Base-by-base conservation (phyloP, 1,140 invertebrate genomes). In the Drosophila cardini region DNA sequence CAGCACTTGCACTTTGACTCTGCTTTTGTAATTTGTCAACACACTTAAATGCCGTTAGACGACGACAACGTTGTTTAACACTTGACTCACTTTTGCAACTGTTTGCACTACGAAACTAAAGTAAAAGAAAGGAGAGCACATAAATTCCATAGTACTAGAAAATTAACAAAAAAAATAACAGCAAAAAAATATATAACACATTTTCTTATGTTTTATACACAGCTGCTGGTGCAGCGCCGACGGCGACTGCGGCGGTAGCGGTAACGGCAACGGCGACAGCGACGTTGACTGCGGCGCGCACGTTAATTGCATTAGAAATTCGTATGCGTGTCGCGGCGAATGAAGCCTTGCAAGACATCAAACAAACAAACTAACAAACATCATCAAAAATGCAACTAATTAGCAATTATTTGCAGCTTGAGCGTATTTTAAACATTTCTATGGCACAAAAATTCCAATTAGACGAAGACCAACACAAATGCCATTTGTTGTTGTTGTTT, bases 241-340 rank as follows among this genome's bases (percentile, higher is more conserved):
- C 21, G 50, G 18, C 21, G 21, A 32, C 55, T 26, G 11, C 56
- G 50, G 46, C 56, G 36, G 40, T 64, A 48, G 46, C 56, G 36
- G 40, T 64, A 48, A 18, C 9, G 21, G 16, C 43, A 13, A 43
- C 45, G 30, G n/a, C 57, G 53, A 52, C 67, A 30, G 36, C 72
- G 58, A 60, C 46, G 45, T 16, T 32, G 60, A 38, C 45, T 42
- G 58, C 76, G 48, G 36, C 55, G 34, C 69, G 46, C 61, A 60
- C 80, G 67, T 84, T 85, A 85, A 85, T 85, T 85, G 76, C 78
- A 87, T 87, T 87, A 87, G 76, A 87, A 89, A 87, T 83, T 87
- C 84, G 79, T 77, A 79, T 76, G 81, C 79, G 72, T 75, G 72
- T 75, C 72, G 72, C 38, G 21, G 21, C 21, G 67, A 57, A 63